Evolutionary conservation across 1,140 invertebrate species (phyloP), one percentile per base, ranked within the genome.

Genomic region (Cherax destructor): DNA sequence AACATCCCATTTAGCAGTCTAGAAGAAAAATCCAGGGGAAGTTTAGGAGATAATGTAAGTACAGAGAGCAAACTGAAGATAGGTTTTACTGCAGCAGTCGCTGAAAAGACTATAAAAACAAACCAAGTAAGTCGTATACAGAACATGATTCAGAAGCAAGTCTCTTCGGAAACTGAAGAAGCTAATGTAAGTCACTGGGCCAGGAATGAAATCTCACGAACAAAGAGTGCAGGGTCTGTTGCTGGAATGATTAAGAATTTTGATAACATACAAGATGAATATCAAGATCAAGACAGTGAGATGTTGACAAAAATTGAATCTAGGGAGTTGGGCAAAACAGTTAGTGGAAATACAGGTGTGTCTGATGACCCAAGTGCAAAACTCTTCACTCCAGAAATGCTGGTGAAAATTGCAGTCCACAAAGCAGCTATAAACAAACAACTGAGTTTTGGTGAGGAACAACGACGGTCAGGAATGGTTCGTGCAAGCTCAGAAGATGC

Each of bases 401-500:
- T 94, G 3, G 94, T 95, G 5, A 95, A 95, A 76, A 94, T 95
- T 85, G 95, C 94, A 24, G 94, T 95, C 18, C 94, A 95, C 91
- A 94, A 95, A 93, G 94, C 95, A 24, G 94, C 94, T 1, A 94
- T 95, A 65, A 94, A 95, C 72, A 95, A 95, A 92, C 94, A 95
- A 92, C 93, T 95, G 87, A 94, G 94, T 61, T 86, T 93, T 56
- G 94, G 94, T 61, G 93, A 89, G 50, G 61, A 84, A 69, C 85
- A 61, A 18, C 69, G 81, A 91, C 61, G 76, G 56, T 47, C 69
- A 41, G 52, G 47, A 13, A 61, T 79, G 79, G 30, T 50, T 41
- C 16, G 89, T 21, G 83, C 83, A n/a, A 79, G 47, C 50, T 91
- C 83, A 41, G 72, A 80, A 21, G 81, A 84, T 13, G 89, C 80